phyloP scores from a whole-genome alignment of 1,140 invertebrate genomes.

The Drosophila persimilis region DNA sequence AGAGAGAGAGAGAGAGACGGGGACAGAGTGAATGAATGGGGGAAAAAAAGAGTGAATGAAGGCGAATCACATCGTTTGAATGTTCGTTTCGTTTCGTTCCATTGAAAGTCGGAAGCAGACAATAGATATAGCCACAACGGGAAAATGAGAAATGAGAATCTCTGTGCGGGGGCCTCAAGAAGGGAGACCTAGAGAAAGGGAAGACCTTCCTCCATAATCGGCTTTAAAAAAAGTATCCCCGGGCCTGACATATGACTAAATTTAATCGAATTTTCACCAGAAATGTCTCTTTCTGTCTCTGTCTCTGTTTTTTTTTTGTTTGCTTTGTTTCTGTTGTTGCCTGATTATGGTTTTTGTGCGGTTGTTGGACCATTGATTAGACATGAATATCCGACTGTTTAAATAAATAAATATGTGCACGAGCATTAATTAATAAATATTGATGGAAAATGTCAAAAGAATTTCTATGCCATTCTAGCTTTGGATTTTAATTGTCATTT shows the following conservation, averaged over 20 bases:
- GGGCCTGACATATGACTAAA: conserved; percentile 56
- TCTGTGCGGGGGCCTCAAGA: background rate
- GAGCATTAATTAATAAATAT: conserved; percentile 26
- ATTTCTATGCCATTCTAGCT: conserved; percentile 34
- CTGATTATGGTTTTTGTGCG: conserved; percentile 11
- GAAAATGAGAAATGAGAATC: no score
- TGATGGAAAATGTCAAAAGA: conserved; percentile 23
- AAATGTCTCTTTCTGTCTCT: conserved; percentile 8
- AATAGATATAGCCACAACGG: conserved; percentile 13
- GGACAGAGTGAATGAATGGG: background rate
- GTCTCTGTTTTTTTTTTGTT: conserved; percentile 17
- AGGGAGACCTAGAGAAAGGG: background rate
- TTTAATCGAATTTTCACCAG: conserved; percentile 69
- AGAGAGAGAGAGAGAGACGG: no score
- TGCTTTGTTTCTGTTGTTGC: conserved; percentile 4
- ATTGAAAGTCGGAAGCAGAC: conserved; percentile 24
- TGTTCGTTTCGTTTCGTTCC: background rate
- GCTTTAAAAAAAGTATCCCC: conserved; percentile 53
- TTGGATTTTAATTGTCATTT: background rate
- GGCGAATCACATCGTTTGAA: conserved; percentile 8
- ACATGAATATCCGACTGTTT: conserved; percentile 41
- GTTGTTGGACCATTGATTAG: conserved; percentile 45
- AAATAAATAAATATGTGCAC: conserved; percentile 10
- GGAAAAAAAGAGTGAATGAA: conserved; percentile 12
- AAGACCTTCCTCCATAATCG: conserved; percentile 60